Evolutionary conservation across 23 tunicate species (phyloP), one percentile per base, ranked within the genome.

Genomic region (Phallusia fumigata): DNA sequence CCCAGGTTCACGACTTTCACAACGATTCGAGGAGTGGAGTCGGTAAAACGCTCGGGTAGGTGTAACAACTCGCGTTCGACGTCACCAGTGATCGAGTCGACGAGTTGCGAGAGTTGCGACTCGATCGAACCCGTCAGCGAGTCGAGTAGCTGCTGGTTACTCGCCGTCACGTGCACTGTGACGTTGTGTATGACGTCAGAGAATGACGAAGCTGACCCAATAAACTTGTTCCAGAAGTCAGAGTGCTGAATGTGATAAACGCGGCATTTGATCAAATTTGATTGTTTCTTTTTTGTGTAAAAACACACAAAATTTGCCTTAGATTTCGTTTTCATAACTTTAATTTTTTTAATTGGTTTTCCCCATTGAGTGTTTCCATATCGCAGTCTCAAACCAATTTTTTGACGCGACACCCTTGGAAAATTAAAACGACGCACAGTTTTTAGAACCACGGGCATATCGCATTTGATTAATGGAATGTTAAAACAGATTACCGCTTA

Each of bases 1-100:
- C 84, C 47, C 21, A 81, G 31, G 32, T 35, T 65, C 18, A 65
- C 84, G 32, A 81, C 33, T 81, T 69, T 81, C 84, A 28, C 32
- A 69, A 81, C 76, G 64, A 81, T 40, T 64, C 32, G 52, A 21
- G 84, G 33, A 24, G 84, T 24, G 0, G 19, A 19, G 53, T 65
- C 30, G 52, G 45, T 36, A 21, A 80, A 31, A 3, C 45, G 22
- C 13, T 16, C 44, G 36, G 73, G 83, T 31, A 51, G 83, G 30
- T 51, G 8, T 22, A 22, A 32, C 73, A 80, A 31, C 83, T 35
- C 36, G 50, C 40, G 77, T 31, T 74, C 34, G 2, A 77, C 58
- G 19, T 77, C 81, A 5, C 36, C 53, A 5, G 52, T 28, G 2
- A 65, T 3, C n/a, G 77, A 65, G 74, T 30, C 30, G 19, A 81